Evolutionary conservation across 2,797 vertebrate genomes (phyloP), one percentile per base, ranked within the genome.

Genomic region (Hafferia zeledoni): DNA sequence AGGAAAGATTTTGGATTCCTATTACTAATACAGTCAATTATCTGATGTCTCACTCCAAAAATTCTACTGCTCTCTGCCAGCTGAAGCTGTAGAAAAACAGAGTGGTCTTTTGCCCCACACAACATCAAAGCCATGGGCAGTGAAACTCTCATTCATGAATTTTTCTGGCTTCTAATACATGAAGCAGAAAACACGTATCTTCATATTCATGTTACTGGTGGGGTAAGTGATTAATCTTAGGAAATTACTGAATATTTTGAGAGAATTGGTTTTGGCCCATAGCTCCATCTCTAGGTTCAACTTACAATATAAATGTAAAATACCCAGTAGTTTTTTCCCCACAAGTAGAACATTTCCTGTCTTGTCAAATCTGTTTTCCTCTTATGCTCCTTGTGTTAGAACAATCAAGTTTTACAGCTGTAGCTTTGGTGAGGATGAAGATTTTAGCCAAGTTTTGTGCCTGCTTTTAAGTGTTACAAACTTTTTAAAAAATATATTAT

Each of bases 211-310:
- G 59, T 63, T 50, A 59, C 39, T 70, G 59, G 31, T 72, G 39
- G 13, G 41, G 30, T 13, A 59, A 49, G 46, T 64, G 76, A 71
- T 78, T 75, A 55, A 77, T 37, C 78, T 68, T 35, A 59, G 61
- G 22, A 91, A 95, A 85, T 56, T 89, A 75, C 55, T 28, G 53
- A 83, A 18, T 57, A 44, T n/a, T 95, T 81, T 61, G 50, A 89
- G 80, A 94, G 6, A 65, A 6, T 25, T 72, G 23, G 11, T 75
- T 90, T 84, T 67, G 43, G 72, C 65, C 61, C n/a, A 71, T 43
- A 88, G 59, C 14, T 87, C 15, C 3, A 8, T 24, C 63, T 77
- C 64, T 84, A 59, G 33, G 43, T 67, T 70, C 63, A 67, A 13
- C 5, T 76, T 53, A 67, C 5, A 52, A 59, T 6, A 37, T 11